Conservation (phyloP, 1,140 invertebrate species). For the Melanaphis sacchari region DNA sequence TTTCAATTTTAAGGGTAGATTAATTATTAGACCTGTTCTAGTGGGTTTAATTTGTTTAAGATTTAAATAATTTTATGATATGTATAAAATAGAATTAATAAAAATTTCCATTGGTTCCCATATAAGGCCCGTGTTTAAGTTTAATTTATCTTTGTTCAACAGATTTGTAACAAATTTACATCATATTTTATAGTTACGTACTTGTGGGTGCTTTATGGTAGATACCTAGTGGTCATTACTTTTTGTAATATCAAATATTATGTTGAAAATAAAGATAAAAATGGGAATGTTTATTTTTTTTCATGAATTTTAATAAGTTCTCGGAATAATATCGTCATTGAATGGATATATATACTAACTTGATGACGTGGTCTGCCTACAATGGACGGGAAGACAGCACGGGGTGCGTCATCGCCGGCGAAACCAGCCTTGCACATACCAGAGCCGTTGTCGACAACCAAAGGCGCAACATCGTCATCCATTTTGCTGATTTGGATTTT, state of each 20-base stretch:
- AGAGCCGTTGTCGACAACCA: slow-evolving; percentile 89
- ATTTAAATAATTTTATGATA: not conserved
- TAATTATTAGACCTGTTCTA: not conserved
- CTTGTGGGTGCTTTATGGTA: not conserved
- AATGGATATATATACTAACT: slow-evolving; percentile 63
- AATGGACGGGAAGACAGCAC: slow-evolving; percentile 89
- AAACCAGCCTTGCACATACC: slow-evolving; percentile 93
- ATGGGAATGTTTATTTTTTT: too few species aligned
- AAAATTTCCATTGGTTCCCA: slow-evolving; percentile 5
- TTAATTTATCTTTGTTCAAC: slow-evolving; percentile 39
- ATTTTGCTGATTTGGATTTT: slow-evolving; percentile 67
- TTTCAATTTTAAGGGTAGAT: too few species aligned
- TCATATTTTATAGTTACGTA: not conserved
- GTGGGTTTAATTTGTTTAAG: not conserved
- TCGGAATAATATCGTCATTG: not conserved
- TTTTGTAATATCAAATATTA: too few species aligned
- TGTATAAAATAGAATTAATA: not conserved
- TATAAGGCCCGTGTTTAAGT: not conserved
- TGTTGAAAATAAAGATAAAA: too few species aligned
- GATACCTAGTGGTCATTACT: too few species aligned
- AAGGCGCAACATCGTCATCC: slow-evolving; percentile 87
- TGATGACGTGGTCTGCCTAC: slow-evolving; percentile 83
- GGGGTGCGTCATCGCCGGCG: slow-evolving; percentile 86
- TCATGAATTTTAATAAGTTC: not conserved
- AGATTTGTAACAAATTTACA: not conserved